Conservation (phyloP, 2,113 vertebrate genomes). For the Erythrocercus mccallii region DNA sequence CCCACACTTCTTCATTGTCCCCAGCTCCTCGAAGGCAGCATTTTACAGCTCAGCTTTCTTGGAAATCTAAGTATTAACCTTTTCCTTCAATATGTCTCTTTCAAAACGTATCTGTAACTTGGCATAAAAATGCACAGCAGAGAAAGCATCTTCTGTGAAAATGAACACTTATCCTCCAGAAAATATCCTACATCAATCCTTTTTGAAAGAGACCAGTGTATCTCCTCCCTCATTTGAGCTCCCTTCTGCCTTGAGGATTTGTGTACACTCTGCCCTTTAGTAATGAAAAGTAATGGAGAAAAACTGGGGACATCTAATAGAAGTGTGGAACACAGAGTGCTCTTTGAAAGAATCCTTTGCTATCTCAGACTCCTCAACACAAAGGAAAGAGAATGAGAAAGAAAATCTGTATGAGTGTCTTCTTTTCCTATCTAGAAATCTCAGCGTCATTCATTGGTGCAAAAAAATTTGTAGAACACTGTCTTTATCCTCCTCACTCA, state of each 20-base stretch:
- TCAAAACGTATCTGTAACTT: neutral
- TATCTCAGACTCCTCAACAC: neutral
- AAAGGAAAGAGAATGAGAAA: neutral
- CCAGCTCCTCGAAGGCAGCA: neutral
- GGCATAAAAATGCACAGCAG: neutral
- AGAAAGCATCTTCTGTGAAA: neutral
- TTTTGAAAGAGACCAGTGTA: neutral
- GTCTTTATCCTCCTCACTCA: neutral
- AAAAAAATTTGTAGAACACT: neutral
- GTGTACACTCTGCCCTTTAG: neutral
- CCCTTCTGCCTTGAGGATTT: neutral
- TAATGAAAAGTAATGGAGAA: neutral
- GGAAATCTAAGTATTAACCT: neutral
- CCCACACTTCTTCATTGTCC: neutral
- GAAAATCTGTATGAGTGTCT: neutral
- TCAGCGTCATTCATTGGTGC: neutral
- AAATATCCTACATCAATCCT: neutral
- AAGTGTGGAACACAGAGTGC: neutral
- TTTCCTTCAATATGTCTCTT: neutral
- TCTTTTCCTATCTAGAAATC: conserved; percentile 6
- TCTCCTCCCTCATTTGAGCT: neutral
- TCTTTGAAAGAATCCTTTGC: neutral
- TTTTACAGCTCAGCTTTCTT: neutral
- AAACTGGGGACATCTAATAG: neutral
- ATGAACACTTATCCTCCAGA: neutral